Evolutionary conservation across 2,888 invertebrate genomes (phyloP).

Genomic region (Lepidocyrtinus sp.): DNA sequence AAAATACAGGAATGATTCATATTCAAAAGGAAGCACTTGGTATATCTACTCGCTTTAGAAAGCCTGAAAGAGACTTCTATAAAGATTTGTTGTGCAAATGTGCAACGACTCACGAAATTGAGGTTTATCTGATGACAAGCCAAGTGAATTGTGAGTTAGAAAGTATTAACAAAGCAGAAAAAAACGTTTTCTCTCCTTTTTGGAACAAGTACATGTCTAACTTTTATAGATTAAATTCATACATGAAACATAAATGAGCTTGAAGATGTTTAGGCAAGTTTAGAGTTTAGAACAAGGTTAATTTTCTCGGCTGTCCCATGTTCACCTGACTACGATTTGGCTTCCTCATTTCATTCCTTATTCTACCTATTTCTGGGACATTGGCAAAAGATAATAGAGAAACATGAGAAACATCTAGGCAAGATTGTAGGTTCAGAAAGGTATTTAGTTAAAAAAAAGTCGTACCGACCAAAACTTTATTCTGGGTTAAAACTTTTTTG

Average conservation of each 20-base stretch:
- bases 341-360: neutral
- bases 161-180: constrained; percentile 12
- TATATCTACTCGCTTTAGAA: constrained; percentile 3
- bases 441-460: constrained; percentile 1
- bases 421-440: neutral
- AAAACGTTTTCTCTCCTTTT: too few relatives aligned
- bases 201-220: too few relatives aligned
- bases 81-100: constrained; percentile 15
- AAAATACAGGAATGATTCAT: constrained; percentile 18
- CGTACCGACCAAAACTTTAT: constrained; percentile 4
- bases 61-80: neutral
- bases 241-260: too few relatives aligned
- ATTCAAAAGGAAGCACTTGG: constrained; percentile 9
- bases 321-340: constrained; percentile 23
- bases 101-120: constrained; percentile 43
- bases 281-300: too few relatives aligned
- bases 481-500: neutral
- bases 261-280: too few relatives aligned
- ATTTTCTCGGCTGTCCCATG: constrained; percentile 3
- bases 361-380: constrained; percentile 12
- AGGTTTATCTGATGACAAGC: constrained; percentile 39
- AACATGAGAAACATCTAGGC: constrained; percentile 9
- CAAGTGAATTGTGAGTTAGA: constrained; percentile 13
- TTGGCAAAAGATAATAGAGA: constrained; percentile 8
- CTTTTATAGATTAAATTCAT: too few relatives aligned